Percentiles rank a stretch among this genome's conserved stretches.
phyloP scores from a whole-genome alignment of 2,113 vertebrate genomes.

The Pampusana beccarii region DNA sequence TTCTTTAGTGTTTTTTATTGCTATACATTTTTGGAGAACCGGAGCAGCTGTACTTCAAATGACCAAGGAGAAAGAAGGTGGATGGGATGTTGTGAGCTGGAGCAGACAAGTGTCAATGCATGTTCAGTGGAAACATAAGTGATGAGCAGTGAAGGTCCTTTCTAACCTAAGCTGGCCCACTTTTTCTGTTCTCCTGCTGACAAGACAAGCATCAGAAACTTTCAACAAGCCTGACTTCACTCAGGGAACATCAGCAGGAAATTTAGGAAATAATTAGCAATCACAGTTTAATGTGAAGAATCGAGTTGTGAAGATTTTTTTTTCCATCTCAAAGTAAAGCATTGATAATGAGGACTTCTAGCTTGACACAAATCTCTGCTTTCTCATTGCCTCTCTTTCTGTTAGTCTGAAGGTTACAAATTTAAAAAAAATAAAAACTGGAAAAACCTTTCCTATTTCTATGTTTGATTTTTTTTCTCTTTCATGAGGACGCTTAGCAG shows the following conservation, averaged over 20 bases:
- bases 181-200: conserved; percentile 44
- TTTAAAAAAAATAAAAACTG: background rate
- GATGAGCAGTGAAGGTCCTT: background rate
- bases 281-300: conserved; percentile 49
- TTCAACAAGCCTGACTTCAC: conserved; percentile 45
- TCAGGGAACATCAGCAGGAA: conserved; percentile 48
- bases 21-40: background rate
- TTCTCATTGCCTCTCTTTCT: background rate
- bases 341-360: conserved; percentile 19
- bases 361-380: background rate
- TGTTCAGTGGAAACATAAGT: background rate
- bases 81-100: background rate
- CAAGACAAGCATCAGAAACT: conserved; percentile 19
- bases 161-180: conserved; percentile 10
- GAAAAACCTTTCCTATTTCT: background rate
- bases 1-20: background rate
- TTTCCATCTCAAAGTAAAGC: background rate
- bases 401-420: background rate
- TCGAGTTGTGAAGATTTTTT: background rate
- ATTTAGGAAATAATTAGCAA: conserved; percentile 61
- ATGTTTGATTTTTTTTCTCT: conserved; percentile 2
- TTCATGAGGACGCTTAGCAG: conserved; percentile 21
- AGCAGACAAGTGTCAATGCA: background rate
- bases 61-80: background rate
- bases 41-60: background rate